Base-by-base conservation (phyloP, 2,888 invertebrate species). In the Biston betularia region DNA sequence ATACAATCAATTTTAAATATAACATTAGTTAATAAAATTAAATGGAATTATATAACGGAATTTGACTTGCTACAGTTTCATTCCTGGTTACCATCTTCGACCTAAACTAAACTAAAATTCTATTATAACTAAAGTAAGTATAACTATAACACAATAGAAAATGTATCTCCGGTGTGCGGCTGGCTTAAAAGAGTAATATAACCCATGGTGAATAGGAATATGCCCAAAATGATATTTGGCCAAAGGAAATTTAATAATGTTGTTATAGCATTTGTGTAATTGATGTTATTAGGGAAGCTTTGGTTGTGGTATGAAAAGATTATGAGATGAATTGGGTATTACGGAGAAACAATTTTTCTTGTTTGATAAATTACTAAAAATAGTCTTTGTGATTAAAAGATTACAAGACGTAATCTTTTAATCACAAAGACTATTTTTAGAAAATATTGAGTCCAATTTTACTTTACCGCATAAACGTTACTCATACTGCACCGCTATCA, bases 181-280 rank as follows among this genome's bases (percentile, higher is more conserved):
- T 42, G 12, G 42, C 54, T 42, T 54, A 44, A 33, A 54, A 42
- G 42, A 33, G 54, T 54, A 54, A 54, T 54, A 54, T 54, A 44
- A 24, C 70, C 76, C 78, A 76, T 75, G 64, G 74, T 71, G 76
- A 78, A 82, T 78, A 79, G 61, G 65, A 54, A 42, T 33, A 54
- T 54, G 66, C 65, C 65, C 60, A 56, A 40, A 72, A 75, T 72
- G 66, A 74, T 76, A 74, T 74, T 70, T 63, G 67, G 50, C 56
- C 54, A 46, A 55, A 63, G 70, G 71, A 73, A 76, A 78, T 79
- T 74, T 80, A 75, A 79, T 83, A 75, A 77, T 74, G 59, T 75
- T 55, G 42, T 48, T 70, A 71, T 73, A 73, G 65, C 70, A 56
- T 74, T 62, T 75, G 53, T 65, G 60, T 61, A 76, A 78, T 73